phyloP scores from a whole-genome alignment of 1,140 invertebrate genomes.

The Magallana gigas region DNA sequence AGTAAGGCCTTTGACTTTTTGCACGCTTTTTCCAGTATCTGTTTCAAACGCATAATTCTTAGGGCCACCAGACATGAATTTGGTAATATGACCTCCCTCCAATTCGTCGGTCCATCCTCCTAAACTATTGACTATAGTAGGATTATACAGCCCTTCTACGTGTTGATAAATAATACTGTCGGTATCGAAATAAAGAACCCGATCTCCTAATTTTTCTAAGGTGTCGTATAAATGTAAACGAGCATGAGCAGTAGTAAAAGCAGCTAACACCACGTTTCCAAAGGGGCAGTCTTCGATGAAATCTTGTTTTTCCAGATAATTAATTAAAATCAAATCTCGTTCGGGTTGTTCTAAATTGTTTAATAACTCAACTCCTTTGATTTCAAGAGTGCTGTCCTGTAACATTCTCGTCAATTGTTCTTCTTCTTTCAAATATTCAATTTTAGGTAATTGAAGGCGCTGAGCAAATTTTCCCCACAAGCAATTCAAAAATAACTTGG shows the following conservation, averaged over 20 bases:
- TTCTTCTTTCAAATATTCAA: not conserved
- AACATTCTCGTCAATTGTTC: not conserved
- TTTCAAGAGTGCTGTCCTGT: not conserved
- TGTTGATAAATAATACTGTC: slow-evolving; percentile 67
- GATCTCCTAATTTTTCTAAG: slow-evolving; percentile 69
- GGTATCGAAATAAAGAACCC: slow-evolving; percentile 78
- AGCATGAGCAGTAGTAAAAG: slow-evolving; percentile 77
- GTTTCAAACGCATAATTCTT: slow-evolving; percentile 44
- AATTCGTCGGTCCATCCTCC: slow-evolving; percentile 38
- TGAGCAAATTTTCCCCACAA: slow-evolving; percentile 49
- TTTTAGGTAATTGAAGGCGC: slow-evolving; percentile 42
- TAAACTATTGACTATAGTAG: not conserved
- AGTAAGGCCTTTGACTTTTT: slow-evolving; percentile 42
- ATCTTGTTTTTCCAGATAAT: not conserved
- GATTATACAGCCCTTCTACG: not conserved
- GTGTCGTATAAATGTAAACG: slow-evolving; percentile 76
- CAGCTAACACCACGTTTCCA: slow-evolving; percentile 74
- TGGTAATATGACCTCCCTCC: not conserved
- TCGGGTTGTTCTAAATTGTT: not conserved
- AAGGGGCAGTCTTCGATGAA: not conserved
- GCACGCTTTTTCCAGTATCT: not conserved
- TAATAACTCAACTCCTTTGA: not conserved
- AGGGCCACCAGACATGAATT: slow-evolving; percentile 34
- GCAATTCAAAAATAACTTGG: slow-evolving; percentile 64
- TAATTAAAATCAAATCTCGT: not conserved